Percentiles rank a stretch among this genome's conserved stretches.
phyloP scores from a whole-genome alignment of 64 coral and sea anemone genomes.

The Dendrophyllia cribrosa region DNA sequence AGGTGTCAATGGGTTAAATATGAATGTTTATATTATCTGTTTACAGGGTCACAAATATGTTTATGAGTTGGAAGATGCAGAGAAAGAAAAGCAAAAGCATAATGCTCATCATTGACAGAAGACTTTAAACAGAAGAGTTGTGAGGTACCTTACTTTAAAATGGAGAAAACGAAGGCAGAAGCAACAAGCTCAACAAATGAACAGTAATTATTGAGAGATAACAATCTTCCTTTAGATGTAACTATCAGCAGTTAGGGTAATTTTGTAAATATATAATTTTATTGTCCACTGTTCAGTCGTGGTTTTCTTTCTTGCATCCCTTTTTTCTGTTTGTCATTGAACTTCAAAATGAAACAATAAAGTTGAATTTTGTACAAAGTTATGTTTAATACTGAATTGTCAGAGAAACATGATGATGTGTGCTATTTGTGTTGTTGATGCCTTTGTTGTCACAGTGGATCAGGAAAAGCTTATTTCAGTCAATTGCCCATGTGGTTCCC shows the following conservation, averaged over 20 bases:
- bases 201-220: neutral
- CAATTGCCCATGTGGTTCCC: too few relatives aligned
- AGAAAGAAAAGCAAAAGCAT: neutral
- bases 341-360: too few relatives aligned
- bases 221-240: neutral
- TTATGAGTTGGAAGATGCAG: constrained; percentile 41
- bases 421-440: too few relatives aligned
- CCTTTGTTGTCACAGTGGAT: too few relatives aligned
- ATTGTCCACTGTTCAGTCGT: neutral
- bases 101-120: constrained; percentile 1
- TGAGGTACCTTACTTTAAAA: constrained; percentile 20
- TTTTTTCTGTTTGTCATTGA: neutral
- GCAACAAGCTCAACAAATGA: neutral
- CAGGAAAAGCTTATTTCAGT: too few relatives aligned
- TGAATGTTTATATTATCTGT: neutral
- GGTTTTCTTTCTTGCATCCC: neutral
- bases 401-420: too few relatives aligned
- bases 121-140: neutral
- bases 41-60: constrained; percentile 34
- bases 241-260: neutral
- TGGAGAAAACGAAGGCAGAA: neutral
- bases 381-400: too few relatives aligned
- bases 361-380: too few relatives aligned
- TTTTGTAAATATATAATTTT: constrained; percentile 19
- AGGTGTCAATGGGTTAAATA: too few relatives aligned